Conservation (phyloP, 1,140 invertebrate species). For the Diachasmimorpha longicaudata region DNA sequence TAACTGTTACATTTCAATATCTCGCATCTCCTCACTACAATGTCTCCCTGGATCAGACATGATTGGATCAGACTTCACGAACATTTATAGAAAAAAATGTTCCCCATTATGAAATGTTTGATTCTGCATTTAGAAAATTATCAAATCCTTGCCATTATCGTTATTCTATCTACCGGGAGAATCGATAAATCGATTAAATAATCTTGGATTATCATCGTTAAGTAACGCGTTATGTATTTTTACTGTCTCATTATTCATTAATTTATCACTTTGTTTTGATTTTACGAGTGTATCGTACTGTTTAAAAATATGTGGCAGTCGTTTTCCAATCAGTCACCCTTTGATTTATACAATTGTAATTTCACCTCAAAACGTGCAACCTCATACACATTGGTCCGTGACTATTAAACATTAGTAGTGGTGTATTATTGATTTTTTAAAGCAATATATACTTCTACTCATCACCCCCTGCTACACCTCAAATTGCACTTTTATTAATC, state of each 20-base stretch:
- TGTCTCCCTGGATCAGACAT: slow-evolving; percentile 9
- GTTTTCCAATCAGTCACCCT: slow-evolving; percentile 43
- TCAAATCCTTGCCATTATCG: slow-evolving; percentile 18
- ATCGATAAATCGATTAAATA: not conserved
- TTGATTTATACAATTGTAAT: slow-evolving; percentile 31
- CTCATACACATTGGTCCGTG: slow-evolving; percentile 46
- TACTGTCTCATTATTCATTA: slow-evolving; percentile 2
- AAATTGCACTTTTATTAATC: slow-evolving; percentile 41
- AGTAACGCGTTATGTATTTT: not conserved
- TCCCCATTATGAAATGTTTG: not conserved
- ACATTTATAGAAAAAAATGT: not conserved
- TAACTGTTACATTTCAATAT: no score
- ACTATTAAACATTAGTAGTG: slow-evolving; percentile 33
- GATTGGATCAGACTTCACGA: slow-evolving; percentile 27
- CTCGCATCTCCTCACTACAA: not conserved
- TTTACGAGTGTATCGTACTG: slow-evolving; percentile 7
- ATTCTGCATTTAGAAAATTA: slow-evolving; percentile 11
- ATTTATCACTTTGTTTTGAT: slow-evolving; percentile 20
- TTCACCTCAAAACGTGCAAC: slow-evolving; percentile 26
- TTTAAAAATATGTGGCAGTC: slow-evolving; percentile 39
- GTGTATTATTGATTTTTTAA: not conserved
- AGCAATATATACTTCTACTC: slow-evolving; percentile 15
- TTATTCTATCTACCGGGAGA: not conserved
- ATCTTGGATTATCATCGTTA: slow-evolving; percentile 1
- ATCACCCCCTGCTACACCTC: slow-evolving; percentile 34